A percentile compares a stretch with the other conserved stretches of the same genome.
Conservation (phyloP, 2,113 vertebrate species). For the Rhombomys opimus region DNA sequence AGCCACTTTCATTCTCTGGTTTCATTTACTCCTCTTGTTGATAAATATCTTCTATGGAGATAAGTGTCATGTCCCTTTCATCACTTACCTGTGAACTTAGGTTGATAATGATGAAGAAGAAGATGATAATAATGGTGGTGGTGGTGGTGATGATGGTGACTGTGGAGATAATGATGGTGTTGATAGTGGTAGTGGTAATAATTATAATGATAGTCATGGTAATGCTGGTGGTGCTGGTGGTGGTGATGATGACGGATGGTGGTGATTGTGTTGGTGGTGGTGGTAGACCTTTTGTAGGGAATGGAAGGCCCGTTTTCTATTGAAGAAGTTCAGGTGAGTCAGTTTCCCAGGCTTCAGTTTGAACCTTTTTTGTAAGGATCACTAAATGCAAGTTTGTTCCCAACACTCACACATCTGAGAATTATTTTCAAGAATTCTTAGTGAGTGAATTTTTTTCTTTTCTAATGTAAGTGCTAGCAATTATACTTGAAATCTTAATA, state of each 20-base stretch:
- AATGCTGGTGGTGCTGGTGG: background rate
- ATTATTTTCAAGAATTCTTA: conserved; percentile 47
- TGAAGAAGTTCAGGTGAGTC: conserved; percentile 27
- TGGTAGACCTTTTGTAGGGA: background rate
- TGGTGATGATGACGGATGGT: background rate
- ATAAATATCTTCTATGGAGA: conserved; percentile 66
- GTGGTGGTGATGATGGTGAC: background rate
- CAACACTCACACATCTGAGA: background rate
- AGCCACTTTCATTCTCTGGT: conserved; percentile 54
- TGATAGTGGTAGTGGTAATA: background rate
- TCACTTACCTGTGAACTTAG: background rate
- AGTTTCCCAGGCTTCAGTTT: background rate
- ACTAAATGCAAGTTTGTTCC: conserved; percentile 24
- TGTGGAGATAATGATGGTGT: background rate
- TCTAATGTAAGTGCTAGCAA: conserved; percentile 18
- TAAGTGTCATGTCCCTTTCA: background rate
- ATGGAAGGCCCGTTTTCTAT: background rate
- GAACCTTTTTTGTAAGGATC: conserved; percentile 32
- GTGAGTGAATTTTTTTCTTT: background rate
- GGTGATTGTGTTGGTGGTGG: background rate
- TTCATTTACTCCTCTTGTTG: conserved; percentile 32
- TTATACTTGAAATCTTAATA: conserved; percentile 14
- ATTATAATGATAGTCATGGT: background rate
- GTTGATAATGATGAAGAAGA: too few relatives aligned
- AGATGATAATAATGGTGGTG: too few relatives aligned